Base-by-base conservation (phyloP, 2,113 vertebrate species). In the Entosphenus tridentatus region DNA sequence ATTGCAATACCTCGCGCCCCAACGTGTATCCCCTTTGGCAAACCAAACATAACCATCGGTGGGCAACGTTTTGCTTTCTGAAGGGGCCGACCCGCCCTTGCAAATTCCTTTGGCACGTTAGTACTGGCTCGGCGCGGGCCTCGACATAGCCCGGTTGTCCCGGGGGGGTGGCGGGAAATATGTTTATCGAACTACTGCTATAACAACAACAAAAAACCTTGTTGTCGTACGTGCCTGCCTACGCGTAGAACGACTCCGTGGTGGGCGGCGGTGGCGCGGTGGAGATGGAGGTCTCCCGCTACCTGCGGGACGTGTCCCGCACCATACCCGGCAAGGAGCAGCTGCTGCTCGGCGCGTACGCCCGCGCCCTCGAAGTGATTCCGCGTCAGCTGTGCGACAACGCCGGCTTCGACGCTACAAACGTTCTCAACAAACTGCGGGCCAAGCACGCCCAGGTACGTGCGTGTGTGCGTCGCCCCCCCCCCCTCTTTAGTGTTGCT, bases 301-400 rank as follows among this genome's bases (percentile, higher is more conserved):
- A 86, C 78, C 81, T 98, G 67, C 78, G 92, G 69, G 90, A 96
- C 72, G 90, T 93, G 10, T 98, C 93, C 55, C 81, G 93, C 74
- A 96, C 87, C 80, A 92, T 96, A 76, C 93, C 93, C 0, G 93
- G 93, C 56, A 98, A 98, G 71, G 88, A 92, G 80, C 93, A 98
- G 84, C 80, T 98, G 71, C 76, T 96, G 74, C 95, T 98, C 0
- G 92, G 91, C 1, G 87, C 90, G 0, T 98, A 95, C 2, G 93
- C 93, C 73, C 96, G 95, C 73, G 93, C 93, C 18, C 79, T 98
- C 69, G 93, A 98, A 80, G 76, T 98, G 75, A 96, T 98, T 72
- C 93, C 93, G 17, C 81, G 93, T 16, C 93, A 98, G 81, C 83
- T 98, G 69, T 98, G 93, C 0, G 89, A 96, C 82, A 98, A 98